Evolutionary conservation across 2,797 vertebrate species (phyloP).

Genomic region (Perdix hodgsoniae): DNA sequence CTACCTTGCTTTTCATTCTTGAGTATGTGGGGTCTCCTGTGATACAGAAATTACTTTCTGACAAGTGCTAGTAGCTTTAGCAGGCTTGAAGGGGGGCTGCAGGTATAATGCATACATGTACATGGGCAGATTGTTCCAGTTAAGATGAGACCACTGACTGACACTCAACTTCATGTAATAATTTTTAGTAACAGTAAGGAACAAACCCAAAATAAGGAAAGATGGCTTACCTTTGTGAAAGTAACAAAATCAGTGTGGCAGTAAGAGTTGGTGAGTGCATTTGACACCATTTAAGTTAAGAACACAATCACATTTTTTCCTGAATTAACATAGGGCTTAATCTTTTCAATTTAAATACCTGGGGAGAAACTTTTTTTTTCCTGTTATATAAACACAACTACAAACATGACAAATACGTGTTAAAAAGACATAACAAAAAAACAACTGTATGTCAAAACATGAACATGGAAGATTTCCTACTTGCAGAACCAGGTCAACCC

Average conservation of each 20-base stretch:
- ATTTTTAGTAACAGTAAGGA: neutral
- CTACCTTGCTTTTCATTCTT: neutral
- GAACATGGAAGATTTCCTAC: neutral
- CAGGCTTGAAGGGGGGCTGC: neutral
- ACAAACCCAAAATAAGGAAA: neutral
- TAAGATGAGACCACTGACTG: too few relatives aligned
- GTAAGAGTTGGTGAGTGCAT: neutral
- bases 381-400: neutral
- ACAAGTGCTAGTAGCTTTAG: neutral
- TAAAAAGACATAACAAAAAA: neutral
- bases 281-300: neutral
- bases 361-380: neutral
- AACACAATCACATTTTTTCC: neutral
- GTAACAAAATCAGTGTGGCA: neutral
- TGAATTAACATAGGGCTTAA: neutral
- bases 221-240: neutral
- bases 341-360: neutral
- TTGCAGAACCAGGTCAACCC: neutral
- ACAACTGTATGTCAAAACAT: neutral
- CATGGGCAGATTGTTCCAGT: neutral
- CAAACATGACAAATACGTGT: neutral
- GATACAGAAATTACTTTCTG: neutral
- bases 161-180: neutral
- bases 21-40: neutral
- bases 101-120: neutral